Evolutionary conservation across 1,140 invertebrate species (phyloP).

Genomic region (Frieseomelitta varia): DNA sequence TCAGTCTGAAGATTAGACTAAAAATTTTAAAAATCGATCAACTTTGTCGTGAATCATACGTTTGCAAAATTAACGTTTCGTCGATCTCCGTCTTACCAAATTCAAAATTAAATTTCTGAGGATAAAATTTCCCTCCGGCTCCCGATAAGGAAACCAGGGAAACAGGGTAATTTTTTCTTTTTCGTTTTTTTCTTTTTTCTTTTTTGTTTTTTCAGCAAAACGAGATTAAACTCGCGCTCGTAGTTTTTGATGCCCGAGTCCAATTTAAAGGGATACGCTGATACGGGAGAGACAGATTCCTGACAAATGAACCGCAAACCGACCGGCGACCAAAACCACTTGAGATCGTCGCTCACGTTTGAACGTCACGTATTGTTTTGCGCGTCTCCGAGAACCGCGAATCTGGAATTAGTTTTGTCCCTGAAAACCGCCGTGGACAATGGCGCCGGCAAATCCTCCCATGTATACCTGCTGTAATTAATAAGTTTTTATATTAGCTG

Average conservation of each 20-base stretch:
- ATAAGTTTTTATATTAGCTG: background rate
- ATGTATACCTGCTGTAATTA: background rate
- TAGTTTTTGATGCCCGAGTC: conserved; percentile 15
- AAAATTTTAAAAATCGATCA: no score
- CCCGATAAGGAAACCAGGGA: background rate
- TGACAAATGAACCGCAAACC: conserved; percentile 69
- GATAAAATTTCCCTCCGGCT: background rate
- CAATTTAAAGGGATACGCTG: conserved; percentile 43
- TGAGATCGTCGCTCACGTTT: conserved; percentile 62
- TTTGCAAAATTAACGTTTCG: background rate
- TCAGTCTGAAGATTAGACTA: no score
- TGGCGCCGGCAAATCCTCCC: conserved; percentile 36
- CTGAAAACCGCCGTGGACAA: conserved; percentile 62
- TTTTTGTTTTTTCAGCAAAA: background rate
- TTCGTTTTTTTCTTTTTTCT: no score
- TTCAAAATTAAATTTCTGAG: background rate
- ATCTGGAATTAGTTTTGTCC: conserved; percentile 67
- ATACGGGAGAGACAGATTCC: conserved; percentile 52
- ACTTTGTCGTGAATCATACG: no score
- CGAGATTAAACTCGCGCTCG: conserved; percentile 1
- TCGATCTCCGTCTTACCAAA: background rate
- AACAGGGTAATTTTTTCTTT: no score
- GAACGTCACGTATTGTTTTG: conserved; percentile 75
- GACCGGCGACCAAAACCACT: conserved; percentile 64
- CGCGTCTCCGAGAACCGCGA: conserved; percentile 70